phyloP scores from a whole-genome alignment of 2,113 vertebrate genomes.

The Nettapus auritus region DNA sequence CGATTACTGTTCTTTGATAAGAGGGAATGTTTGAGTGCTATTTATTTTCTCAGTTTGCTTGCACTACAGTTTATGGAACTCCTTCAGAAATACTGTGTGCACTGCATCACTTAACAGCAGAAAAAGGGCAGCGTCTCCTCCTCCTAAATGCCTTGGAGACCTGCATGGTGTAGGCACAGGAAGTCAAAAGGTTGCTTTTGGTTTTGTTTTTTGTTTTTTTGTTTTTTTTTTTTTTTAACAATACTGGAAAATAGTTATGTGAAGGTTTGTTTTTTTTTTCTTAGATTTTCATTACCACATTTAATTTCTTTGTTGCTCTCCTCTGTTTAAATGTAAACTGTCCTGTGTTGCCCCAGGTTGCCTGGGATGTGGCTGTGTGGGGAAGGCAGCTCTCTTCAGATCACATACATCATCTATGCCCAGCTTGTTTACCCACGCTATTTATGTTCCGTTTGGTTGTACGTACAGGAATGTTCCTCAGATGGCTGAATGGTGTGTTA shows the following conservation, averaged over 20 bases:
- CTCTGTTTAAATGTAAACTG: background rate
- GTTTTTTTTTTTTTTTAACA: slow-evolving; percentile 14
- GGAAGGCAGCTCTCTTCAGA: background rate
- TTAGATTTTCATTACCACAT: background rate
- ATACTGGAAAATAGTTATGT: background rate
- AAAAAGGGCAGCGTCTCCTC: background rate
- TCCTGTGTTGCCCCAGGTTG: background rate
- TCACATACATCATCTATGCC: background rate
- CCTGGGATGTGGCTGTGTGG: background rate
- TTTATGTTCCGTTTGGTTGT: background rate
- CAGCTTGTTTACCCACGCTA: background rate
- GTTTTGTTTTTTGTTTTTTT: background rate
- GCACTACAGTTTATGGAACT: slow-evolving; percentile 58
- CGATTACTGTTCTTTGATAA: slow-evolving; percentile 52
- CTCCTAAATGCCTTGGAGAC: background rate
- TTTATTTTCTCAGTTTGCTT: slow-evolving; percentile 72
- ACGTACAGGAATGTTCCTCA: background rate
- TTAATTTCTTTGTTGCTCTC: background rate
- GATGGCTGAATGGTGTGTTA: background rate
- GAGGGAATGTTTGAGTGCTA: slow-evolving; percentile 44
- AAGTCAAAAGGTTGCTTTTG: background rate
- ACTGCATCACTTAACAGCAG: slow-evolving; percentile 41
- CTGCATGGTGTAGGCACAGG: background rate
- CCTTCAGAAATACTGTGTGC: slow-evolving; percentile 48
- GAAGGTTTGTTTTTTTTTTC: background rate